Conservation (phyloP, 2,797 vertebrate genomes). For the Parambassis ranga region DNA sequence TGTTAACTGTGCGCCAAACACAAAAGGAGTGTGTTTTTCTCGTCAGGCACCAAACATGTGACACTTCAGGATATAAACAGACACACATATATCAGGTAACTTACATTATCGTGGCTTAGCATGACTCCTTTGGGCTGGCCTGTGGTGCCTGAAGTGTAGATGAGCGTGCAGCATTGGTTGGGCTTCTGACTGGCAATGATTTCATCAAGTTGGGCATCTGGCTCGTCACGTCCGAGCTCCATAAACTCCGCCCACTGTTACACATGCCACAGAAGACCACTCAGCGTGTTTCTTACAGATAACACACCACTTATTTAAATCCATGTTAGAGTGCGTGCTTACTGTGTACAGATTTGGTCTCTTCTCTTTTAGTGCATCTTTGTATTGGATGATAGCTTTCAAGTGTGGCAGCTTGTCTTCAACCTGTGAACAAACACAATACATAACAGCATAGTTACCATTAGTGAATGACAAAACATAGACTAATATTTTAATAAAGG, state of each 20-base stretch:
- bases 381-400: constrained; percentile 92
- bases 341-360: constrained; percentile 90
- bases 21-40: too few relatives aligned
- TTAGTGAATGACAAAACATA: neutral
- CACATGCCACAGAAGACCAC: neutral
- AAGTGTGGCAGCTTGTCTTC: constrained; percentile 82
- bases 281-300: neutral
- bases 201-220: constrained; percentile 75
- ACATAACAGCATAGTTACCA: too few relatives aligned
- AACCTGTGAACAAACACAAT: constrained; percentile 74
- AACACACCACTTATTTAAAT: neutral
- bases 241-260: constrained; percentile 91
- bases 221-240: constrained; percentile 77
- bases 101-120: constrained; percentile 96
- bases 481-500: too few relatives aligned
- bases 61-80: neutral
- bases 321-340: constrained; percentile 22
- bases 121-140: constrained; percentile 93
- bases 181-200: constrained; percentile 85
- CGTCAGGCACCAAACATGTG: neutral
- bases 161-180: constrained; percentile 91
- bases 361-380: constrained; percentile 82
- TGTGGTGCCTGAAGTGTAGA: constrained; percentile 93
- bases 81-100: constrained; percentile 23
- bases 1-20: too few relatives aligned